Evolutionary conservation across 1,140 invertebrate species (phyloP).

Genomic region (Manduca sexta): DNA sequence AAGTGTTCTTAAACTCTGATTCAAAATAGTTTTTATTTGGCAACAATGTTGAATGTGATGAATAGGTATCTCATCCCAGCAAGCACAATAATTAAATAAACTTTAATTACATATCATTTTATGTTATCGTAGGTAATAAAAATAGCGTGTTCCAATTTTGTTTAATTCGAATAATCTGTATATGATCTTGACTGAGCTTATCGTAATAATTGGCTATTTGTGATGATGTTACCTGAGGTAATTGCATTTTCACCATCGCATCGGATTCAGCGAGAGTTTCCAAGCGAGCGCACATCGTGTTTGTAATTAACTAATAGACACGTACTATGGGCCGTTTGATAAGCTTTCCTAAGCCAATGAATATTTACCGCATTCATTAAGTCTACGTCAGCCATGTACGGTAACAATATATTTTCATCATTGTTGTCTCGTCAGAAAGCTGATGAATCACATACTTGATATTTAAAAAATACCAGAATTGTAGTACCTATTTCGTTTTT

Average conservation of each 20-base stretch:
- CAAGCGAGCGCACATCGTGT: background rate
- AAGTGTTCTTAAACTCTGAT: too few relatives aligned
- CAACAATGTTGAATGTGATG: too few relatives aligned
- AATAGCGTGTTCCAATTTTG: background rate
- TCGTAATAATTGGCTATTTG: background rate
- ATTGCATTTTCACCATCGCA: constrained; percentile 4
- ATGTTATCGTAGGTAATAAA: background rate
- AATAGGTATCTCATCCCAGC: too few relatives aligned
- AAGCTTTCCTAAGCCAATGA: background rate
- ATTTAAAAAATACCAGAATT: too few relatives aligned
- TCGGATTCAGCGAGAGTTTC: constrained; percentile 3
- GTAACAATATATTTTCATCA: too few relatives aligned
- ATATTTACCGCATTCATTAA: background rate
- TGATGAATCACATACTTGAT: too few relatives aligned
- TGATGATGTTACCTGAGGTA: background rate
- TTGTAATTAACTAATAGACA: constrained; percentile 3
- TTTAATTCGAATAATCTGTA: background rate
- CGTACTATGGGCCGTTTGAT: background rate
- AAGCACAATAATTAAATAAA: too few relatives aligned
- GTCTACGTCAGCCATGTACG: too few relatives aligned
- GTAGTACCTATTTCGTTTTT: background rate
- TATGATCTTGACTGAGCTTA: background rate
- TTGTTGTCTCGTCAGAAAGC: too few relatives aligned
- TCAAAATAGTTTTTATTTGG: too few relatives aligned
- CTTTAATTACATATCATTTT: background rate